phyloP scores from a whole-genome alignment of 2,888 invertebrate genomes.

The Norana najaformis region DNA sequence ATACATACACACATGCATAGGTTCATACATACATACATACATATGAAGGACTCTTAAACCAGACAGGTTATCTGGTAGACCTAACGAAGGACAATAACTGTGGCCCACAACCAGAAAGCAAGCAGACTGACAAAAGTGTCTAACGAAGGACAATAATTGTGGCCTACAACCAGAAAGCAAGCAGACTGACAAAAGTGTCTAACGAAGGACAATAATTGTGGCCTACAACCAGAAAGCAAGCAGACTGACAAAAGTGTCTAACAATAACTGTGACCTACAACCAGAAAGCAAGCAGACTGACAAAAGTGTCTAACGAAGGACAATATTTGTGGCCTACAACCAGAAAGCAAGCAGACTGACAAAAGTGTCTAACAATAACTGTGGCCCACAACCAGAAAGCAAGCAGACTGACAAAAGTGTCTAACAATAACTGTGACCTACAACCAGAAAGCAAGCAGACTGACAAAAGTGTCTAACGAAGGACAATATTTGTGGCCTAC shows the following conservation, averaged over 20 bases:
- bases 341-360: not conserved
- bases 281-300: too few species aligned
- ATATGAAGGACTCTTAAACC: too few species aligned
- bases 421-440: too few species aligned
- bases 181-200: too few species aligned
- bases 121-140: not conserved
- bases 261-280: not conserved
- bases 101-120: not conserved
- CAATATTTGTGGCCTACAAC: too few species aligned
- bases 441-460: not conserved
- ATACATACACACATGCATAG: too few species aligned
- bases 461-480: not conserved
- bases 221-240: not conserved
- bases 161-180: too few species aligned
- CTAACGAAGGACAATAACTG: not conserved
- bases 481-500: not conserved
- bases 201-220: too few species aligned
- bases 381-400: not conserved
- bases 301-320: too few species aligned
- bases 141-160: too few species aligned
- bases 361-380: not conserved
- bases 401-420: too few species aligned
- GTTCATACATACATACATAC: too few species aligned
- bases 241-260: not conserved
- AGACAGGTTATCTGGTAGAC: not conserved